Conservation (phyloP, 2,888 invertebrate species). For the Drosophila demipolita region DNA sequence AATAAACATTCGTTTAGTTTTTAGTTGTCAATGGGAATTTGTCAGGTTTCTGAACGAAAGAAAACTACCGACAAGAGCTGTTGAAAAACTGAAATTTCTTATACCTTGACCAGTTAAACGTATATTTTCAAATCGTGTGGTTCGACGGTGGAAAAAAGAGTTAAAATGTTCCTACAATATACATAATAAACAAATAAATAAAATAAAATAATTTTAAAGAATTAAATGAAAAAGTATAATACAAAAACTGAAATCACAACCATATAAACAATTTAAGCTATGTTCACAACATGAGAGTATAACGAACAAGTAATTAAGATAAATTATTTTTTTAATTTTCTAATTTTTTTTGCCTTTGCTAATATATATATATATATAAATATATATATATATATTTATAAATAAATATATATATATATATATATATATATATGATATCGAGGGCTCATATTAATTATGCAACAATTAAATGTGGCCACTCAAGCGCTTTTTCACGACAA, state of each 20-base stretch:
- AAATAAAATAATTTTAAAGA: background rate
- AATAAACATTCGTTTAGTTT: constrained; percentile 29
- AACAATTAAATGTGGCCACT: constrained; percentile 1
- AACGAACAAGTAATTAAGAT: background rate
- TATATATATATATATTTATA: no score
- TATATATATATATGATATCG: no score
- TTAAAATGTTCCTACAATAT: background rate
- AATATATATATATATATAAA: no score
- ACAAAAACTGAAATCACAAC: background rate
- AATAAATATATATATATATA: no score
- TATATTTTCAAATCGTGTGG: constrained; percentile 38
- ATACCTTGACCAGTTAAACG: constrained; percentile 46
- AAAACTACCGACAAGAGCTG: constrained; percentile 61
- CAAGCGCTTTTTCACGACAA: constrained; percentile 11
- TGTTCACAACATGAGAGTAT: background rate
- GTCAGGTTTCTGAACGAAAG: constrained; percentile 53
- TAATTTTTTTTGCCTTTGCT: no score
- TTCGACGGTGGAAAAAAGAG: constrained; percentile 17
- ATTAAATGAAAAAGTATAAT: background rate
- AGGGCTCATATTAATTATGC: background rate
- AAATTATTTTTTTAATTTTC: no score
- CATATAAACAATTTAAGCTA: background rate
- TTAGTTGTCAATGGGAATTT: constrained; percentile 63
- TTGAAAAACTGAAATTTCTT: constrained; percentile 33
- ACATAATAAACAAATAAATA: background rate